These are phyloP conservation scores for Mionectes olivaceus DNA, from an alignment of 2,797 vertebrate genomes.

Conservation along the genomic window DNA sequence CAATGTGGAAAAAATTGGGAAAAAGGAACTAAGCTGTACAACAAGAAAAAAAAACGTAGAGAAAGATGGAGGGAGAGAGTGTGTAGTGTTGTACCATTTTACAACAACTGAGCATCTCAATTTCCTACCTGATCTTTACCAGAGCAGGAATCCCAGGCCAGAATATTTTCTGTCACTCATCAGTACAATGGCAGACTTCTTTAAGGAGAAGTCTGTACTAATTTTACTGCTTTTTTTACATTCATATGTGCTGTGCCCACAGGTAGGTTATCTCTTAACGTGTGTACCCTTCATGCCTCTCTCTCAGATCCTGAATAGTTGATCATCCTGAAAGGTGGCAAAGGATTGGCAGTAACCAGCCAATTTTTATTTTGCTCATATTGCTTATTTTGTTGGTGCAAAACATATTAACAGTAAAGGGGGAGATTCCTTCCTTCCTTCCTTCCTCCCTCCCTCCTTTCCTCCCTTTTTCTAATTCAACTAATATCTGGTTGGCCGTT, in stretches of 20 bases:
- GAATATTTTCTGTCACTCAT: neutral
- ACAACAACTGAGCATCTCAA: neutral
- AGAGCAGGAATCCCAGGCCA: neutral
- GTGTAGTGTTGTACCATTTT: neutral
- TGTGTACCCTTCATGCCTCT: neutral
- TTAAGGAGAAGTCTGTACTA: neutral
- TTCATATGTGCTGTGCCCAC: neutral
- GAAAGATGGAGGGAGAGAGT: neutral
- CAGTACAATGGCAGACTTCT: neutral
- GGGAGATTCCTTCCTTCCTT: neutral
- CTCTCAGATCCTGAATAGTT: neutral
- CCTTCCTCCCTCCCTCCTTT: accelerated
- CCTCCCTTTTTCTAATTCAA: neutral
- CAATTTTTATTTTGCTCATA: neutral
- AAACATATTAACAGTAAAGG: neutral
- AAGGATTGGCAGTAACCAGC: neutral
- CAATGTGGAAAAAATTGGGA: neutral
- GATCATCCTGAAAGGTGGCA: neutral
- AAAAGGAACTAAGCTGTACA: neutral
- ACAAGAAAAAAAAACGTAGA: neutral
- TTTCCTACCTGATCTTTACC: neutral
- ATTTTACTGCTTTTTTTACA: neutral
- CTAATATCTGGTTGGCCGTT: neutral
- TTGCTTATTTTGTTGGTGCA: neutral
- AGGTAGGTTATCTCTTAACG: neutral